Evolutionary conservation across 1,140 invertebrate genomes (phyloP), one percentile per base, ranked within the genome.

Genomic region (Steinernema khuongi): DNA sequence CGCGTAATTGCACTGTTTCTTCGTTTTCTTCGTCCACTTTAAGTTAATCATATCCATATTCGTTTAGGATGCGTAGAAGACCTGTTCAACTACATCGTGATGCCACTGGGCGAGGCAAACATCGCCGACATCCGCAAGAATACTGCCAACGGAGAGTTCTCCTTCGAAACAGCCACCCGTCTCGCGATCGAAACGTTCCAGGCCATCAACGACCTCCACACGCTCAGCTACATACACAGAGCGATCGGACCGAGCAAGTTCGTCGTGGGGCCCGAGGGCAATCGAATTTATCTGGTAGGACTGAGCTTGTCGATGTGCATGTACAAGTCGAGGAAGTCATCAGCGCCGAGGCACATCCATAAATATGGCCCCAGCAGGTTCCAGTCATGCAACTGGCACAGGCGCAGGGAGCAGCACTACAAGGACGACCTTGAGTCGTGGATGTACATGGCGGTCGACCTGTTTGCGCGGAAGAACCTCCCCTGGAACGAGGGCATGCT

Each of bases 91-190:
- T 77, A 74, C 68, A 60, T 77, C n/a, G 75, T 77, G 1, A 77
- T 77, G 75, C 67, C 44, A 1, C 72, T 77, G 4, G 75, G 73
- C 41, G 75, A 72, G 2, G 31, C 31, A 17, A 70, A 67, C 33
- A 72, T 77, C 18, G 72, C 69, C 41, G 72, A 75, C 72, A 41
- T 73, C 14, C 72, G 75, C 11, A 73, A 74, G 30, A 32, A 74
- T 4, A n/a, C 66, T 31, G 50, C 26, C 26, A 18, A 31, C 43
- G 33, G 60, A 36, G 44, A 41, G 1, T 77, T 77, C 68, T 50
- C 72, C 36, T 66, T 66, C 36, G 26, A 31, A 31, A 77, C 75
- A 0, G n/a, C 68, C 4, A 31, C 70, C 14, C 18, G 73, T 36
- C 36, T 75, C 4, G 29, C 68, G 28, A 44, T 77, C 28, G 71